Evolutionary conservation across 2,113 vertebrate genomes (phyloP).

Genomic region (Gallinago paraguaiae): DNA sequence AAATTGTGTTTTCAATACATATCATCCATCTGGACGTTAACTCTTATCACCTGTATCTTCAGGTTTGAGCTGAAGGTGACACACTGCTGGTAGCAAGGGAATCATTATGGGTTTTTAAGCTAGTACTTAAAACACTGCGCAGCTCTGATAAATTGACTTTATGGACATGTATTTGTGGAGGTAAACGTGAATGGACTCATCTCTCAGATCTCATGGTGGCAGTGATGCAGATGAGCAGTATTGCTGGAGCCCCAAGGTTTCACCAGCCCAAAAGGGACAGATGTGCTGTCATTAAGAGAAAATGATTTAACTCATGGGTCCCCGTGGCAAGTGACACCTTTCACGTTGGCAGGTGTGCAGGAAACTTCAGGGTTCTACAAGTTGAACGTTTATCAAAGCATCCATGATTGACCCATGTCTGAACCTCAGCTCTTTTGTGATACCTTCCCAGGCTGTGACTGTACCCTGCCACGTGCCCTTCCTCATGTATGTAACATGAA

Average conservation of each 20-base stretch:
- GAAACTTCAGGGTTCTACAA: neutral
- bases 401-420: neutral
- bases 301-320: neutral
- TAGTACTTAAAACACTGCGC: neutral
- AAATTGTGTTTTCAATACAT: slow-evolving; percentile 3
- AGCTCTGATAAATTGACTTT: neutral
- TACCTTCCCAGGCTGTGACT: neutral
- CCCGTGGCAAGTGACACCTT: neutral
- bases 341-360: neutral
- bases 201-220: neutral
- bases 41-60: neutral
- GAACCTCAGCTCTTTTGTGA: neutral
- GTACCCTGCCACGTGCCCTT: rapidly evolving
- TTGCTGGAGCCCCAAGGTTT: neutral
- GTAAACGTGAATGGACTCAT: neutral
- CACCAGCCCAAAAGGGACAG: neutral
- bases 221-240: neutral
- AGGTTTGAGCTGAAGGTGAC: neutral
- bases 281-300: neutral
- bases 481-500: rapidly evolving
- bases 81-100: neutral
- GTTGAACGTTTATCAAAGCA: neutral
- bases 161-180: neutral
- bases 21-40: neutral
- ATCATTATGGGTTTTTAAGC: neutral